Base-by-base conservation (phyloP, 2,888 invertebrate genomes). In the Hoplodrina ambigua region DNA sequence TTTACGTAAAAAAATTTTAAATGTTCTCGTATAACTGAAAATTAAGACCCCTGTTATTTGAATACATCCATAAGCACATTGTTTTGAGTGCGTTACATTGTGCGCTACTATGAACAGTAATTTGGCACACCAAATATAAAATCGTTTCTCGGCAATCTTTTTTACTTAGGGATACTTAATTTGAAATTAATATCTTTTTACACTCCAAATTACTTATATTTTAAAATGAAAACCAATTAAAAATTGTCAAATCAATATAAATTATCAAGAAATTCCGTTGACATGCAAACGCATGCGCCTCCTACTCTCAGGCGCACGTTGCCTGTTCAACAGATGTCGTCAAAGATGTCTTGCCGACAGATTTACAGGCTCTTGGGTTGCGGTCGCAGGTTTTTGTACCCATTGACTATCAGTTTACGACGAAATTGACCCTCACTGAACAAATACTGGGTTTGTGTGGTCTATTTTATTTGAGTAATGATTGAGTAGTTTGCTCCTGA, bases 281-380 rank as follows among this genome's bases (percentile, higher is more conserved):
- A 30, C 46, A 61, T 25, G n/a, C 19, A 58, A 72, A 69, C 54
- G 64, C 50, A 78, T 85, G 82, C 77, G 57, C 44, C 30, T 53
- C 30, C 52, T 69, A 70, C 60, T 67, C 73, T 44, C 76, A 72
- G 64, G 69, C 81, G 78, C 68, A 78, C 44, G 76, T 79, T 78
- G 90, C 84, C 81, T 90, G 90, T 82, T 84, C 55, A 79, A 83
- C 93, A 93, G 90, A 93, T 94, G 93, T 92, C 88, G 89, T 87
- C 89, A 86, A 86, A 85, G 83, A 88, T 86, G 73, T 64, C 76
- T 81, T 59, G 86, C 80, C 85, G 88, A 89, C 82, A 89, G 92
- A 94, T 94, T 93, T 94, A 93, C 91, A 84, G 87, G 72, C 73
- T 83, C 78, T 82, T 80, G 79, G 75, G 84, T 82, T 82, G 73